A percentile compares a stretch with the other conserved stretches of the same genome.
Evolutionary conservation across 2,113 vertebrate genomes (phyloP).

Genomic region (Scortum barcoo): DNA sequence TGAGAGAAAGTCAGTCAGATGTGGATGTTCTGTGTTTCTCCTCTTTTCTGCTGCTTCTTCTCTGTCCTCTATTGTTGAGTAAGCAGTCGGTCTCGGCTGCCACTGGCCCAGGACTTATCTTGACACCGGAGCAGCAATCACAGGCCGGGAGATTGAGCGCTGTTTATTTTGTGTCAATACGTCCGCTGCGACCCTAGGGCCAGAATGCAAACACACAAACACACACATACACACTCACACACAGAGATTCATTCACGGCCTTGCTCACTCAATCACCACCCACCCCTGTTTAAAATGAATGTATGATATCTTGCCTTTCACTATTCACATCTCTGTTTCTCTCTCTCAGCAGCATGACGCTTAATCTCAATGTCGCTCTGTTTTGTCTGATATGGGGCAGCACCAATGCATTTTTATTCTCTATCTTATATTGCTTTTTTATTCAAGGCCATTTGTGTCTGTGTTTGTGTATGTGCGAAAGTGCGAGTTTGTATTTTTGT

Average conservation of each 20-base stretch:
- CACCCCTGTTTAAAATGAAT: conserved; percentile 81
- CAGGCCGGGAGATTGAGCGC: conserved; percentile 78
- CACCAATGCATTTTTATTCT: conserved; percentile 80
- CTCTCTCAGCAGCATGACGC: conserved; percentile 64
- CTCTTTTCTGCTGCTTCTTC: conserved; percentile 15
- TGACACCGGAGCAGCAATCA: conserved; percentile 82
- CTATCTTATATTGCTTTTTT: conserved; percentile 77
- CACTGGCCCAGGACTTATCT: conserved; percentile 81
- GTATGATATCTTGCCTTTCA: conserved; percentile 83
- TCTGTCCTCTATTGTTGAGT: conserved; percentile 44
- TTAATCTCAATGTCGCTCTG: conserved; percentile 78
- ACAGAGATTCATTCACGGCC: conserved; percentile 56
- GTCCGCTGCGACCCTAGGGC: conserved; percentile 66
- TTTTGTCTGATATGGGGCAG: conserved; percentile 73
- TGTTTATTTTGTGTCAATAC: conserved; percentile 82
- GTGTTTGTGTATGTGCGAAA: conserved; percentile 14
- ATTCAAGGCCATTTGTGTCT: conserved; percentile 62
- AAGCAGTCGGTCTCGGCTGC: conserved; percentile 55
- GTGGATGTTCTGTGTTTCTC: not conserved
- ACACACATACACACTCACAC: conserved; percentile 47
- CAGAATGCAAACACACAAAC: conserved; percentile 74
- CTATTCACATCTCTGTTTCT: conserved; percentile 77
- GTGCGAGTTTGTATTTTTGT: conserved; percentile 26
- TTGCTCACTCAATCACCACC: conserved; percentile 76
- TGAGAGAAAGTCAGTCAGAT: conserved; percentile 1